Base-by-base conservation (phyloP, 2,888 invertebrate genomes). In the Thumatha senex region DNA sequence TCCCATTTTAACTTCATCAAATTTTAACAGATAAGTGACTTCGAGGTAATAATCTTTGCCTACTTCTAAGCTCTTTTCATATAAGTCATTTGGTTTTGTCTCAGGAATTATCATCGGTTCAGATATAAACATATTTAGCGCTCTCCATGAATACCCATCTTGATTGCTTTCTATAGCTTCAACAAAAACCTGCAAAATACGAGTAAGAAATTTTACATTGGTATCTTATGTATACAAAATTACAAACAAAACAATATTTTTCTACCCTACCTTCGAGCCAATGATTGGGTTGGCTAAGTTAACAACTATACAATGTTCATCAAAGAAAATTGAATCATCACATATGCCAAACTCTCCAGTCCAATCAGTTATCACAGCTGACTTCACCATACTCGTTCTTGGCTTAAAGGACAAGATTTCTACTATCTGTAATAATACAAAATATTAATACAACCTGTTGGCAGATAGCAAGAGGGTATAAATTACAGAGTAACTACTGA, bases 111-210 rank as follows among this genome's bases (percentile, higher is more conserved):
- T 55, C 1, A 33, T 14, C 33, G 73, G 44, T 84, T 89, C 69
- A 13, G 66, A 61, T 39, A 73, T 55, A 42, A 78, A 55, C 54
- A 89, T 58, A 74, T 83, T 86, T 46, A 95, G 71, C 0, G 94
- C 94, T 61, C 96, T 88, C 95, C 95, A 93, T 41, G 80, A 79
- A 50, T 82, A 92, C 10, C 71, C 64, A 12, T 89, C 92, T 85
- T 95, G 94, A 63, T 94, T 93, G 76, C 96, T 96, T 83, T 96
- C 96, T 65, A 96, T 95, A 1, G 94, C 92, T 74, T 96, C 95
- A 5, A 93, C 92, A 48, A 92, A 74, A 2, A 95, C 87, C 92
- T 92, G 74, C 45, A 78, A 76, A 48, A 29, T 39, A 34, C 29
- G 33, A 24, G 35, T 38, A 47, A 33, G 13, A 2, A 24, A 24